phyloP scores from a whole-genome alignment of 2,888 invertebrate species.

The Drymonia ruficornis region DNA sequence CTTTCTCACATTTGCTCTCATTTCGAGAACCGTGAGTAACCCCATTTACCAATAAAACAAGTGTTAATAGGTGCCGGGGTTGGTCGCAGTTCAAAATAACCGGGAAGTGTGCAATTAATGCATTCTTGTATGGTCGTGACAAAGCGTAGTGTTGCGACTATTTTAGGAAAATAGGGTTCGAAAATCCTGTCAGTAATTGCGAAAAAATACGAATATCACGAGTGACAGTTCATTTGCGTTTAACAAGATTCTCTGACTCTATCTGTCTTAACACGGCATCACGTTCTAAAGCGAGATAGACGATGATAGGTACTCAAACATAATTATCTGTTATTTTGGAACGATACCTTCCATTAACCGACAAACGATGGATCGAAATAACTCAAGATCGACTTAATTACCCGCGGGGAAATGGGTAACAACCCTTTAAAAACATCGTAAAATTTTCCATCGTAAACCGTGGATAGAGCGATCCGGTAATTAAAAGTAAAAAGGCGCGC shows the following conservation, averaged over 20 bases:
- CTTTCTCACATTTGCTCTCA: not conserved
- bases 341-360: constrained; percentile 14
- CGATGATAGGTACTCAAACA: not conserved
- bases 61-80: constrained; percentile 1
- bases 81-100: constrained; percentile 14
- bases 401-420: constrained; percentile 19
- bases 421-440: constrained; percentile 38
- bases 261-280: too few species aligned
- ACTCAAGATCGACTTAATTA: constrained; percentile 27
- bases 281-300: not conserved
- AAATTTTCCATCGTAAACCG: constrained; percentile 27
- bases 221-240: too few species aligned
- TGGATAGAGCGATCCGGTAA: constrained; percentile 23
- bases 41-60: constrained; percentile 1
- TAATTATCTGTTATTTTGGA: not conserved
- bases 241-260: too few species aligned
- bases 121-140: constrained; percentile 3
- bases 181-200: too few species aligned
- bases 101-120: constrained; percentile 15
- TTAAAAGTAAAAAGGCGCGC: constrained; percentile 26
- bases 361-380: constrained; percentile 22
- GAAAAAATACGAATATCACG: too few species aligned
- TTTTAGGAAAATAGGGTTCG: not conserved
- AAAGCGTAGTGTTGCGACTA: not conserved
- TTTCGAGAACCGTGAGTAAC: not conserved